Percentiles rank a stretch among this genome's conserved stretches.
Evolutionary conservation across 2,888 invertebrate genomes (phyloP).

Genomic region (Drosophila niveifrons): DNA sequence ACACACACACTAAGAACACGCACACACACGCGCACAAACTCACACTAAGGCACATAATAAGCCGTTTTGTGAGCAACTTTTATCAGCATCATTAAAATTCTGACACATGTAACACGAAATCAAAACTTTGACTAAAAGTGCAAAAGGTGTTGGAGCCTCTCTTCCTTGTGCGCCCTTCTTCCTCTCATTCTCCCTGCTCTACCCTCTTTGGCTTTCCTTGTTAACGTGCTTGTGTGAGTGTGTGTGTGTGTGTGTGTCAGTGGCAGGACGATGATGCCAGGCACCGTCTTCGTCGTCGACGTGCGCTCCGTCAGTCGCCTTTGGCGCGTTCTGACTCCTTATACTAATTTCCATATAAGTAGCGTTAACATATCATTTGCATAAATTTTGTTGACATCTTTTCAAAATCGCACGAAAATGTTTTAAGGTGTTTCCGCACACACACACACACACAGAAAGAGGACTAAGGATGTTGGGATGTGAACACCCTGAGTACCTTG

Average conservation of each 20-base stretch:
- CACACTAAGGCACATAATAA: conserved; percentile 70
- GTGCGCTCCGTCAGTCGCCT: conserved; percentile 54
- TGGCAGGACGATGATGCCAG: conserved; percentile 35
- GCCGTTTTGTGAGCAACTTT: conserved; percentile 77
- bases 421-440: conserved; percentile 78
- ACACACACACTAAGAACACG: conserved; percentile 8
- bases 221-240: background rate
- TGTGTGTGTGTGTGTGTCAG: conserved; percentile 36
- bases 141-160: conserved; percentile 70
- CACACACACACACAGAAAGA: conserved; percentile 35
- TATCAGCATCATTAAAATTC: conserved; percentile 82
- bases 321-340: conserved; percentile 80
- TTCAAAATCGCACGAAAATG: conserved; percentile 83
- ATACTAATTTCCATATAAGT: conserved; percentile 83
- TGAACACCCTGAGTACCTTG: conserved; percentile 21
- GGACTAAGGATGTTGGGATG: conserved; percentile 30
- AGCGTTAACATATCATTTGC: conserved; percentile 84
- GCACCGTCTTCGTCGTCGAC: conserved; percentile 18
- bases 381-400: conserved; percentile 84
- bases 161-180: background rate
- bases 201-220: too few species aligned
- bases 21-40: conserved; percentile 31
- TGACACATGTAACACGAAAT: conserved; percentile 81
- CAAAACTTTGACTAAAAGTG: conserved; percentile 82
- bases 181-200: background rate